phyloP scores from a whole-genome alignment of 2,888 invertebrate genomes.

The Polydrusus cervinus region DNA sequence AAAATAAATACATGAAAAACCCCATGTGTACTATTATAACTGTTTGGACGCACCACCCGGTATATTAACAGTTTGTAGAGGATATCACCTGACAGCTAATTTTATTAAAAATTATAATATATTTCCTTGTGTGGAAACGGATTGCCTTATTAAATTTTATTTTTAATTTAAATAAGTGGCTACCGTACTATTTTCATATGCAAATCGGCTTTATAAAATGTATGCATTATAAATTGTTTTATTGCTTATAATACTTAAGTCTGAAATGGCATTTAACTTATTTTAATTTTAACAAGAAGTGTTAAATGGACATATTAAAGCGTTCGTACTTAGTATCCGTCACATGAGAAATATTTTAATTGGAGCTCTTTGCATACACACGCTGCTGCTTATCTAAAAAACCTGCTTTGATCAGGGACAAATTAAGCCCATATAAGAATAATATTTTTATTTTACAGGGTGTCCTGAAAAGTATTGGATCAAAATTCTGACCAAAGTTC shows the following conservation, averaged over 20 bases:
- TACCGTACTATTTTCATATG: conserved; percentile 30
- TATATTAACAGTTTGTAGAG: conserved; percentile 31
- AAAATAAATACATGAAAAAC: too few species aligned
- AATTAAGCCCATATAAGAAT: conserved; percentile 14
- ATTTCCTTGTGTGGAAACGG: conserved; percentile 36
- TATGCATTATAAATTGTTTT: conserved; percentile 49
- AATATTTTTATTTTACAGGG: too few species aligned
- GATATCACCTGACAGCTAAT: conserved; percentile 35
- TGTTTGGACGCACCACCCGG: too few species aligned
- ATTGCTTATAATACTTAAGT: conserved; percentile 35
- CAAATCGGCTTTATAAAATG: conserved; percentile 51
- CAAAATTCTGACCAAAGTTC: too few species aligned
- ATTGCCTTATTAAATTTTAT: conserved; percentile 29
- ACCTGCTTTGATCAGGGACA: conserved; percentile 27
- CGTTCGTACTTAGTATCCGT: conserved; percentile 52
- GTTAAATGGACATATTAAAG: conserved; percentile 54
- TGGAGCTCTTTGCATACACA: conserved; percentile 48
- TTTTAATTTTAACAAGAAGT: conserved; percentile 54
- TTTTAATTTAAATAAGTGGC: conserved; percentile 32
- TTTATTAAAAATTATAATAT: conserved; percentile 25
- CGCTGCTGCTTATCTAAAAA: conserved; percentile 39
- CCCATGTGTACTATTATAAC: too few species aligned
- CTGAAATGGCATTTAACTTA: conserved; percentile 51
- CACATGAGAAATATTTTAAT: conserved; percentile 51
- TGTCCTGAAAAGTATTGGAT: not conserved